These are phyloP conservation scores for Siniperca scherzeri DNA, from an alignment of 2,797 vertebrate species.

Conservation along the genomic window DNA sequence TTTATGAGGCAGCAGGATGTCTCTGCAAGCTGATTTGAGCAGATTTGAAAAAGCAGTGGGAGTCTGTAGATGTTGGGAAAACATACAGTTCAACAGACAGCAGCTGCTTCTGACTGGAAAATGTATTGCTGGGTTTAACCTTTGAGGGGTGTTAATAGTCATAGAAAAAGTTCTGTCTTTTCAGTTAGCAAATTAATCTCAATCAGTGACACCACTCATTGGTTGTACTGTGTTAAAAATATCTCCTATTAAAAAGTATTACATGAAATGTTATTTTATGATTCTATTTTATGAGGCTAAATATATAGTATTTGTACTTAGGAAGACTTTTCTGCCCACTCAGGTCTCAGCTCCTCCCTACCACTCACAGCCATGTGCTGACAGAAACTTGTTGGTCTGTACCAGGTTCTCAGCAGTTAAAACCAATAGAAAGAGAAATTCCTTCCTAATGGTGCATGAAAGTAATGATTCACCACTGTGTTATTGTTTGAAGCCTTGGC, in stretches of 20 bases:
- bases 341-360: slow-evolving; percentile 34
- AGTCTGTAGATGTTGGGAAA: slow-evolving; percentile 23
- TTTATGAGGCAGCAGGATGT: background rate
- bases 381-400: slow-evolving; percentile 51
- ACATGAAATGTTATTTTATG: slow-evolving; percentile 23
- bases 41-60: slow-evolving; percentile 21
- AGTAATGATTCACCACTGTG: slow-evolving; percentile 72
- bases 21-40: background rate
- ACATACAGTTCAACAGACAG: slow-evolving; percentile 4
- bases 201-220: slow-evolving; percentile 17
- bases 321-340: slow-evolving; percentile 23
- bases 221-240: slow-evolving; percentile 10
- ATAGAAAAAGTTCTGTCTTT: background rate
- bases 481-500: slow-evolving; percentile 69
- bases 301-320: slow-evolving; percentile 22
- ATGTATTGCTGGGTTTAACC: slow-evolving; percentile 4
- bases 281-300: slow-evolving; percentile 27
- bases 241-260: slow-evolving; percentile 15
- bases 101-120: slow-evolving; percentile 21
- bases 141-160: slow-evolving; percentile 18
- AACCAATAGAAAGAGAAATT: slow-evolving; percentile 70
- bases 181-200: slow-evolving; percentile 3
- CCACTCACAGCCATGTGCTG: slow-evolving; percentile 42
- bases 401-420: slow-evolving; percentile 67
- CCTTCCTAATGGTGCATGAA: slow-evolving; percentile 77